Conservation (phyloP, 2,113 vertebrate genomes). For the Oxyruncus cristatus region DNA sequence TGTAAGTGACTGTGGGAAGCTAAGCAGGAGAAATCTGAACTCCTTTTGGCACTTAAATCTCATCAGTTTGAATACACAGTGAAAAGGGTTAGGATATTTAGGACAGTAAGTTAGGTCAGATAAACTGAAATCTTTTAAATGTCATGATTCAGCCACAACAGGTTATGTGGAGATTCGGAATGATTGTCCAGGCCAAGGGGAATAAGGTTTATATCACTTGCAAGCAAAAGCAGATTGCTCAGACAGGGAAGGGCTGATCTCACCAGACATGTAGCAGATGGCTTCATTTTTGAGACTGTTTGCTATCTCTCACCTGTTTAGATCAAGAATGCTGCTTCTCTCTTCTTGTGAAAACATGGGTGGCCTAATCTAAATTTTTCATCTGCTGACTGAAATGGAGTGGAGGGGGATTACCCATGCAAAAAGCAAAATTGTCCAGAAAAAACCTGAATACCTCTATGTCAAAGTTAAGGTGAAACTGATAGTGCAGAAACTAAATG, state of each 20-base stretch:
- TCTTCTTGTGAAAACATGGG: neutral
- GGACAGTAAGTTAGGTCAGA: neutral
- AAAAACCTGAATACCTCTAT: neutral
- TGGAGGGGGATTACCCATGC: neutral
- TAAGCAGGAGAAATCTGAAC: neutral
- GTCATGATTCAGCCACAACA: neutral
- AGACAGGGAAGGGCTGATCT: neutral
- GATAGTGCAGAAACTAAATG: neutral
- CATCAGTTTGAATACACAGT: neutral
- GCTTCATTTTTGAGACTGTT: neutral
- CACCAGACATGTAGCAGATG: neutral
- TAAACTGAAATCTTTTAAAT: neutral
- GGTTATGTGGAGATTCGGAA: neutral
- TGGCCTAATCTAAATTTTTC: neutral
- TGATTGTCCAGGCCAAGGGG: neutral
- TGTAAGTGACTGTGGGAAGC: neutral
- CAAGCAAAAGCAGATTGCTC: neutral
- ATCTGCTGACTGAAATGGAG: neutral
- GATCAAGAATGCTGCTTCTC: neutral
- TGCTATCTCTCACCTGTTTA: neutral
- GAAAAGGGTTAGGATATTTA: neutral
- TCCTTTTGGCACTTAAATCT: neutral
- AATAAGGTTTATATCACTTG: neutral
- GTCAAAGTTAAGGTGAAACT: neutral
- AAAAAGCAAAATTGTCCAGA: neutral